Conservation (phyloP, 2,797 vertebrate genomes). For the Discoglossus pictus region DNA sequence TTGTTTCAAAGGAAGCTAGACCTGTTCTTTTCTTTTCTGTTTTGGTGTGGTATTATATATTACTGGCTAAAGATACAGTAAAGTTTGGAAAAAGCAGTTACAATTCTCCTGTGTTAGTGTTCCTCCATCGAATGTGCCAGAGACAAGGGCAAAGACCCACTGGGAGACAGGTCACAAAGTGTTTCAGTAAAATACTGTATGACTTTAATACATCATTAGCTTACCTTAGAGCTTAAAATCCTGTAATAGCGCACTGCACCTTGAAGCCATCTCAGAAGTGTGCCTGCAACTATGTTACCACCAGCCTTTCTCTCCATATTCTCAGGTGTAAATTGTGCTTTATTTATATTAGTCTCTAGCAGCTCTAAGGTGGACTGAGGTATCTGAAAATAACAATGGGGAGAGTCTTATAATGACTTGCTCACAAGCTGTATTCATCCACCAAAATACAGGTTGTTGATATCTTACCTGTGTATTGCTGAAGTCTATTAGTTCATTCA, state of each 20-base stretch:
- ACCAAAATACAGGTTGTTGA: neutral
- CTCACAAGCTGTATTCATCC: neutral
- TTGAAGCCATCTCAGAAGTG: constrained; percentile 47
- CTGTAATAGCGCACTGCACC: constrained; percentile 41
- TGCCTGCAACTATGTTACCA: constrained; percentile 32
- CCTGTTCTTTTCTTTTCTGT: no score
- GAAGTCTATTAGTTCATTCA: constrained; percentile 44
- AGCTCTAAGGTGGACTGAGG: constrained; percentile 42
- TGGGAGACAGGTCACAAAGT: no score
- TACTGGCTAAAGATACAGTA: no score
- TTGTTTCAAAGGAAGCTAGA: no score
- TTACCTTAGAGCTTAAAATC: constrained; percentile 45
- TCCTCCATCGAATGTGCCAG: no score
- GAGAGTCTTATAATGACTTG: neutral
- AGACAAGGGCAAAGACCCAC: no score
- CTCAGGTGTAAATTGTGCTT: constrained; percentile 43
- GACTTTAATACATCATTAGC: no score
- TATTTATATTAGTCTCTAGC: constrained; percentile 39
- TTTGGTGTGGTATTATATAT: no score
- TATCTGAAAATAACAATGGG: constrained; percentile 20
- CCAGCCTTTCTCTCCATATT: constrained; percentile 45
- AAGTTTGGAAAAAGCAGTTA: no score
- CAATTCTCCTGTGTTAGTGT: no score
- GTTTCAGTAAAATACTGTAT: no score
- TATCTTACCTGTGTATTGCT: constrained; percentile 18